Base-by-base conservation (phyloP, 2,888 invertebrate genomes). In the Acanthosepion esculentum region DNA sequence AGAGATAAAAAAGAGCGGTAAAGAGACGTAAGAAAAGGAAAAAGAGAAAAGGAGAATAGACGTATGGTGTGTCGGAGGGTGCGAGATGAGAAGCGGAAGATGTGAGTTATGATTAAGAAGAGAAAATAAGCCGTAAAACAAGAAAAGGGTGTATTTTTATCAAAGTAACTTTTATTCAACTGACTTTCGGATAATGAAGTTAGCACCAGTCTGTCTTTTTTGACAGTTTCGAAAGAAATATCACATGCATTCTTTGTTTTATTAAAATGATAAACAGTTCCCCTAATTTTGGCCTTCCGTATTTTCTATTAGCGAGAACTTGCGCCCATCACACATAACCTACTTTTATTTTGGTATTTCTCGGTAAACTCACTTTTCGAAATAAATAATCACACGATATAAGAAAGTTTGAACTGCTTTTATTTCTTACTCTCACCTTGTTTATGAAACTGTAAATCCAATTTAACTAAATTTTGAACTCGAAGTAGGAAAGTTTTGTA, bases 51-150 rank as follows among this genome's bases (percentile, higher is more conserved):
- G n/a, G n/a, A n/a, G n/a, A n/a, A n/a, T n/a, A 59, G 59, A 59
- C 59, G 23, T 23, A 23, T 20, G 23, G 23, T 20, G 55, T 55
- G 20, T 20, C 20, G 59, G 59, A 59, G 59, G 23, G 7, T 0
- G 59, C 1, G 23, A 7, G 23, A 6, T n/a, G 10, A 33, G 12
- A n/a, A 5, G n/a, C 0, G 78, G 33, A n/a, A 33, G n/a, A 78
- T 78, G n/a, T 78, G 78, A 78, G 78, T 78, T 78, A 78, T 78
- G 78, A 78, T 78, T 78, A 78, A 78, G n/a, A 78, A 78, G 78
- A 78, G 78, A 78, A 78, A 78, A 10, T 23, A 78, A 78, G 78
- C n/a, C 78, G 78, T 78, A 78, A 78, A 78, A 78, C n/a, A 78
- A 78, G n/a, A 78, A 78, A 78, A 15, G 15, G 78, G 12, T 78